Percentiles rank a stretch among this genome's conserved stretches.
These are phyloP conservation scores for Salticus scenicus DNA, from an alignment of 2,888 invertebrate genomes.

Conservation along the genomic window DNA sequence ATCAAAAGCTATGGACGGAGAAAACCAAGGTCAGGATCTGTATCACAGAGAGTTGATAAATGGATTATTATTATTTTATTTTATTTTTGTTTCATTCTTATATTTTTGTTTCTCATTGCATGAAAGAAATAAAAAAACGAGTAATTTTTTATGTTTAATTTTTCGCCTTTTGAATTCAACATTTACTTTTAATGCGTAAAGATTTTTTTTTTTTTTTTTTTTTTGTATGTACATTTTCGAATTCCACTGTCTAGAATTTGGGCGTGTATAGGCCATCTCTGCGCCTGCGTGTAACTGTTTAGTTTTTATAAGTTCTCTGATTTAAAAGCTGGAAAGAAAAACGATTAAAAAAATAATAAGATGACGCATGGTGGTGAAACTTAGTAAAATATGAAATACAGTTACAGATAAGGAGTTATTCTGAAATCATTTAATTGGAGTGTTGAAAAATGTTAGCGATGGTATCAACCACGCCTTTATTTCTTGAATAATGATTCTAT, in stretches of 20 bases:
- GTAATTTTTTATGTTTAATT: slow-evolving; percentile 5
- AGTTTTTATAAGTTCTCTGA: neutral
- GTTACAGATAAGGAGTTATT: neutral
- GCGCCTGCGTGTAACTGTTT: slow-evolving; percentile 42
- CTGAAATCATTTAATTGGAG: slow-evolving; percentile 3
- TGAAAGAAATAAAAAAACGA: neutral
- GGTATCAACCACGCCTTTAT: neutral
- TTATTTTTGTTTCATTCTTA: slow-evolving; percentile 1
- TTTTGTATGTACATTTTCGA: slow-evolving; percentile 6
- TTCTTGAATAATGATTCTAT: neutral
- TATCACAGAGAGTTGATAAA: slow-evolving; percentile 66
- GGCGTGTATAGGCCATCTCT: slow-evolving; percentile 37
- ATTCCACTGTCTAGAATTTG: slow-evolving; percentile 21
- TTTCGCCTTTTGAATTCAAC: slow-evolving; percentile 43
- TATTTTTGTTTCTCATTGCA: slow-evolving; percentile 12
- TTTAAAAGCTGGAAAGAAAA: neutral
- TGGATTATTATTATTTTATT: slow-evolving; percentile 53
- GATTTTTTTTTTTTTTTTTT: slow-evolving; percentile 39
- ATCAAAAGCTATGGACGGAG: slow-evolving; percentile 26
- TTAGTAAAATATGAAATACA: slow-evolving; percentile 1
- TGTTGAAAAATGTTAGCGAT: neutral
- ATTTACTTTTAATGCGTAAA: slow-evolving; percentile 19
- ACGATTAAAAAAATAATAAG: neutral
- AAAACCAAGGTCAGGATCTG: slow-evolving; percentile 60
- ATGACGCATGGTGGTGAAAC: neutral